Conservation (phyloP, 2,797 vertebrate genomes). For the Pygocentrus nattereri region DNA sequence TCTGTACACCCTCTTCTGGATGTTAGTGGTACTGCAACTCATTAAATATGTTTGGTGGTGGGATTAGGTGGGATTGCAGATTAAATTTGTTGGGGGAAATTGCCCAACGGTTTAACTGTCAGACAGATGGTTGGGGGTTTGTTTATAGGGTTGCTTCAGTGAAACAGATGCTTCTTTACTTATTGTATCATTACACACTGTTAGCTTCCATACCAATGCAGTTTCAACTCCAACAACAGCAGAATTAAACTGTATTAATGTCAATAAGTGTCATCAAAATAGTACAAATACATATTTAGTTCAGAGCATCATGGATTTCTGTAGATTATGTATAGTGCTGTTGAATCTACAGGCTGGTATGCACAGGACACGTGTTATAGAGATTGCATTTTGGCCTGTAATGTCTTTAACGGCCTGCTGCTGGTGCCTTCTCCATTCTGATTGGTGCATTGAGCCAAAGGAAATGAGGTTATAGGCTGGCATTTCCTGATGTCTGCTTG, state of each 20-base stretch:
- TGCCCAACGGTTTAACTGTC: constrained; percentile 16
- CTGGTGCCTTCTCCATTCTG: constrained; percentile 19
- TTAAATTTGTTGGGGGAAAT: constrained; percentile 37
- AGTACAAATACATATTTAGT: neutral
- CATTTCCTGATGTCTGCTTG: constrained; percentile 45
- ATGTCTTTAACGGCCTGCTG: constrained; percentile 47
- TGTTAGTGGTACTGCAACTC: neutral
- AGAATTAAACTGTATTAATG: neutral
- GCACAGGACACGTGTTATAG: constrained; percentile 32
- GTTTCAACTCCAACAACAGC: neutral
- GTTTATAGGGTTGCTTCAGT: constrained; percentile 12
- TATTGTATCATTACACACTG: neutral
- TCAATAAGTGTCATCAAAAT: neutral
- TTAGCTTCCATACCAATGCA: neutral
- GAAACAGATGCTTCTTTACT: constrained; percentile 34
- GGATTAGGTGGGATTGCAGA: constrained; percentile 40
- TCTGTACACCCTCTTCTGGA: neutral
- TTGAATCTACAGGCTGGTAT: neutral
- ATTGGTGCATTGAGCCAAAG: constrained; percentile 32
- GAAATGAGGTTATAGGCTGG: constrained; percentile 36
- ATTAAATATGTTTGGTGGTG: neutral
- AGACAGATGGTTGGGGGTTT: constrained; percentile 32
- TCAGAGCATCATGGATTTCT: neutral
- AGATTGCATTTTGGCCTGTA: constrained; percentile 39
- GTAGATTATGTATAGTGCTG: constrained; percentile 17